Evolutionary conservation across 2,888 invertebrate species (phyloP), one percentile per base, ranked within the genome.

Genomic region (Polyommatus icarus): DNA sequence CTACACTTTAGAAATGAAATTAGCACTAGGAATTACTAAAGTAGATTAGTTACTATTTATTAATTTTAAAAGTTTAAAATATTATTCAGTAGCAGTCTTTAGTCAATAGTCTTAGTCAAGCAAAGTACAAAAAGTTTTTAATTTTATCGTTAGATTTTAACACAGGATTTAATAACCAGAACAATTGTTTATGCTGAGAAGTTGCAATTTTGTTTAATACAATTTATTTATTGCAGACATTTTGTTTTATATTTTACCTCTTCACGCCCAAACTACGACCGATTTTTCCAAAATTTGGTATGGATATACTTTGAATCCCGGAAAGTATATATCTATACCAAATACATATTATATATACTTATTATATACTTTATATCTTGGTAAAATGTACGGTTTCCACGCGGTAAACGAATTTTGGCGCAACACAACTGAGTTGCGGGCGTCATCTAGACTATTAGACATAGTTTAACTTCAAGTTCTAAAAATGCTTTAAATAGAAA

Each of bases 1-100:
- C 78, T 90, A 90, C 81, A 90, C 92, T 5, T 81, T 94, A 72
- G 94, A 94, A 84, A 94, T 94, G 94, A 92, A 92, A 81, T 79
- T 82, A 32, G 82, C 80, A 0, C 77, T 83, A n/a, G 79, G 71
- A 10, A 79, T 79, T 40, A 76, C 40, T 77, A 36, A 67, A 18
- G 2, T 46, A 76, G 76, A 78, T 3, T 46, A 46, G 46, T 46
- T 46, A 40, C 40, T 40, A 8, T 40, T 10, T 40, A 40, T 40
- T 36, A 6, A 36, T 36, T 78, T 54, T 50, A 36, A 71, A 59
- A 15, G 46, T 46, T 72, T 77, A 10, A 61, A 61, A 20, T 24
- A 18, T 5, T 54, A 54, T 20, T 12, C 20, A n/a, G 20, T 3
- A 59, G 20, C 18, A 1, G 10, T 61, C 8, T 24, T 61, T 61